These are phyloP conservation scores for Phrynosoma blainvillii DNA, from an alignment of 2,113 vertebrate species.

Conservation along the genomic window DNA sequence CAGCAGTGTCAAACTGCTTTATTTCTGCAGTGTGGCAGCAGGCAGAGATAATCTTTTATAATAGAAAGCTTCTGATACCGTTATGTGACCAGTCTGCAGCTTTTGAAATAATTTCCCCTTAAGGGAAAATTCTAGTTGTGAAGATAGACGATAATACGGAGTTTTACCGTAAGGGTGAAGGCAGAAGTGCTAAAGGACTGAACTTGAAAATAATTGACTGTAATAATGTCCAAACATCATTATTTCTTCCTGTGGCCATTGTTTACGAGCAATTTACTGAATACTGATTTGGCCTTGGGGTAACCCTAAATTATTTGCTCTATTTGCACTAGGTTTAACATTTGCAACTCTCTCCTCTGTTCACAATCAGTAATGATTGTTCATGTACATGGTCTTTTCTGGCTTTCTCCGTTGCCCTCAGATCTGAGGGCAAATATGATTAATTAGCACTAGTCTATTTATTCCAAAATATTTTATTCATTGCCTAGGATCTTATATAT, in stretches of 20 bases:
- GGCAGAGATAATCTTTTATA: no score
- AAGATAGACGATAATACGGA: not conserved
- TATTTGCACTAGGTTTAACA: not conserved
- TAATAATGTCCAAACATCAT: not conserved
- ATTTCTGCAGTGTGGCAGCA: no score
- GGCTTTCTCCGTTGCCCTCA: not conserved
- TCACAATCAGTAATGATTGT: not conserved
- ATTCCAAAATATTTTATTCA: not conserved
- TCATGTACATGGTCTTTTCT: not conserved
- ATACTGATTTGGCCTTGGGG: not conserved
- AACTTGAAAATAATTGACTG: not conserved
- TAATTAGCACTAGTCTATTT: not conserved
- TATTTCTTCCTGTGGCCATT: not conserved
- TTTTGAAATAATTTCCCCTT: not conserved
- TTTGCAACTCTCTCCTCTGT: no score
- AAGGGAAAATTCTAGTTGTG: not conserved
- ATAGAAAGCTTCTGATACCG: no score
- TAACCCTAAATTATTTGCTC: not conserved
- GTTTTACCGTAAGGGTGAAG: not conserved
- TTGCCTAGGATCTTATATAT: not conserved
- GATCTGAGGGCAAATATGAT: not conserved
- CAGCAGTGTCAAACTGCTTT: no score
- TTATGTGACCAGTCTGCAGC: not conserved
- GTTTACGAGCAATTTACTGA: not conserved
- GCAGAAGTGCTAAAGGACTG: not conserved